These are phyloP conservation scores for Congeria kusceri DNA, from an alignment of 2,888 invertebrate species.

Conservation along the genomic window DNA sequence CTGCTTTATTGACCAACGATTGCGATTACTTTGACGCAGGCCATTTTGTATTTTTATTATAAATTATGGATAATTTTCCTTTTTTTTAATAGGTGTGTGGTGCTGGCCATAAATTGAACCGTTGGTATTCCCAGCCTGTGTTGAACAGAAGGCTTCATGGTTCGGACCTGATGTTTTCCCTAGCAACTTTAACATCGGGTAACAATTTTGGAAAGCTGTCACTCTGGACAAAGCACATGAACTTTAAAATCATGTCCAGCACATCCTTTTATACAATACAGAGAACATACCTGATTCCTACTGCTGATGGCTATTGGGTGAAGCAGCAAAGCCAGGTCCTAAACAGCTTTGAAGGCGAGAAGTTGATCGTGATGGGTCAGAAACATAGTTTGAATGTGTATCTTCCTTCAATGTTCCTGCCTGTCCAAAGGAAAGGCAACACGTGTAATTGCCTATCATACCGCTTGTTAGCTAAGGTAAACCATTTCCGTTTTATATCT, in stretches of 20 bases:
- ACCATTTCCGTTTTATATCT: too few species aligned
- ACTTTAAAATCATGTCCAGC: constrained; percentile 16
- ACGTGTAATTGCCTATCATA: too few species aligned
- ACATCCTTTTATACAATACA: constrained; percentile 24
- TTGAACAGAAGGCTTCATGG: constrained; percentile 30
- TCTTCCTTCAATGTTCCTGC: too few species aligned
- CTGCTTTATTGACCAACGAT: too few species aligned
- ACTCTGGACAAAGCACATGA: constrained; percentile 17
- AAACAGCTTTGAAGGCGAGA: neutral
- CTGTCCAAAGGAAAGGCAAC: too few species aligned
- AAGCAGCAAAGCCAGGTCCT: constrained; percentile 11
- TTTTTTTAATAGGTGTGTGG: constrained; percentile 29
- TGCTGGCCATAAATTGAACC: constrained; percentile 3
- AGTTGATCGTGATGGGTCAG: constrained; percentile 16
- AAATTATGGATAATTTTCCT: too few species aligned
- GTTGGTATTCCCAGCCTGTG: constrained; percentile 40
- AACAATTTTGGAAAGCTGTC: constrained; percentile 36
- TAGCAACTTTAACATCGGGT: constrained; percentile 24
- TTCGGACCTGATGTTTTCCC: constrained; percentile 19
- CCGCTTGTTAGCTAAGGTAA: too few species aligned
- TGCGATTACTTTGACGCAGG: too few species aligned
- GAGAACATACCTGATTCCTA: constrained; percentile 18
- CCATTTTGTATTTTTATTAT: too few species aligned
- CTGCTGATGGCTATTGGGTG: constrained; percentile 10
- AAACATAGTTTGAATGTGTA: too few species aligned